Evolutionary conservation across 2,113 vertebrate species (phyloP).

Genomic region (Ameiurus melas): DNA sequence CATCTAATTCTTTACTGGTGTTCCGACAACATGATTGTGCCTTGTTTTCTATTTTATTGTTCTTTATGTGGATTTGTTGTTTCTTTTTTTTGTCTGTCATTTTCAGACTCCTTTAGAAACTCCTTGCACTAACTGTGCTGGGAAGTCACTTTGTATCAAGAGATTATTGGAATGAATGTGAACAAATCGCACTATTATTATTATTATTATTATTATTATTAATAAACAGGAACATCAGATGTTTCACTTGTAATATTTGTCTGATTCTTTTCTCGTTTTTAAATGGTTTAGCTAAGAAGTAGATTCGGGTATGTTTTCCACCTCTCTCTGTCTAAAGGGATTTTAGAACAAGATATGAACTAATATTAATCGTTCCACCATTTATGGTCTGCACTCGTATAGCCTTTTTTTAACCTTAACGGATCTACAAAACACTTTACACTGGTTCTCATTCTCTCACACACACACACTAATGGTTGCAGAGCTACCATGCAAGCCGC

Average conservation of each 20-base stretch:
- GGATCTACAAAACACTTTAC: too few relatives aligned
- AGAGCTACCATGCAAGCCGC: too few relatives aligned
- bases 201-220: too few relatives aligned
- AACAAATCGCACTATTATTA: too few relatives aligned
- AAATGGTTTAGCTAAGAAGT: neutral
- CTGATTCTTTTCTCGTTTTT: neutral
- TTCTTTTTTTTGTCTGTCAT: slow-evolving; percentile 28
- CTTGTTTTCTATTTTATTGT: slow-evolving; percentile 36
- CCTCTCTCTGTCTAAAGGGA: neutral
- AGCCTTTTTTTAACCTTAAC: too few relatives aligned
- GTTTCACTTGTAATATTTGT: neutral
- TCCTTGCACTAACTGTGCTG: neutral
- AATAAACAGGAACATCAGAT: neutral
- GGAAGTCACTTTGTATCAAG: slow-evolving; percentile 16
- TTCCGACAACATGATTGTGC: slow-evolving; percentile 38
- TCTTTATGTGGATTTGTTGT: slow-evolving; percentile 17
- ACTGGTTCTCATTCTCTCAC: too few relatives aligned
- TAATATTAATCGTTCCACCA: neutral
- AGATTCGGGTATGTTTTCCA: neutral
- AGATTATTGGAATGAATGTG: neutral
- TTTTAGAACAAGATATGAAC: neutral
- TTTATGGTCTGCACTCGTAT: neutral
- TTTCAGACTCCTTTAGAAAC: slow-evolving; percentile 8
- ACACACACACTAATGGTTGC: too few relatives aligned
- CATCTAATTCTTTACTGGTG: slow-evolving; percentile 23